Conservation (phyloP, 1,140 invertebrate species). For the Lasioglossum albipes region DNA sequence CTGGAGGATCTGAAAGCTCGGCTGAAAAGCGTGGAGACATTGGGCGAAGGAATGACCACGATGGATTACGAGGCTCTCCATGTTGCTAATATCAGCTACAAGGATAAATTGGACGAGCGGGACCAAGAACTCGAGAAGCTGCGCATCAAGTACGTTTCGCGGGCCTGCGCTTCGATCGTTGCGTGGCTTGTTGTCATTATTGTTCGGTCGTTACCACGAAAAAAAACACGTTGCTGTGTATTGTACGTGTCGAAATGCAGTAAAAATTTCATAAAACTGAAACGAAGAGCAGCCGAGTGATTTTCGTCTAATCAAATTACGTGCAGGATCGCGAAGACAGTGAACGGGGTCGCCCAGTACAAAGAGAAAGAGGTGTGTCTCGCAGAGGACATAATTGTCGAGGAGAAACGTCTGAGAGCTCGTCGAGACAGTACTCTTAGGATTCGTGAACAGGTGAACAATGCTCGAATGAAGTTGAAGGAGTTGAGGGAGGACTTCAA, state of each 20-base stretch:
- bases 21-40: slow-evolving; percentile 47
- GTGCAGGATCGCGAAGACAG: slow-evolving; percentile 51
- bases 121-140: slow-evolving; percentile 63
- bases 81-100: slow-evolving; percentile 38
- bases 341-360: slow-evolving; percentile 54
- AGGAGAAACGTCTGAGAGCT: slow-evolving; percentile 34
- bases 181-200: too few species aligned
- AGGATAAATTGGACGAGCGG: slow-evolving; percentile 61
- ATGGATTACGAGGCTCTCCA: slow-evolving; percentile 60
- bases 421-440: not conserved
- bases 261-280: too few species aligned
- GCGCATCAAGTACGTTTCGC: slow-evolving; percentile 47
- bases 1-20: slow-evolving; percentile 42
- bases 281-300: too few species aligned
- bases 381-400: slow-evolving; percentile 41
- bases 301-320: not conserved
- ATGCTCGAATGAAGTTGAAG: slow-evolving; percentile 31
- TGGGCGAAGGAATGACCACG: slow-evolving; percentile 62
- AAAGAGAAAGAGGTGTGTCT: slow-evolving; percentile 58
- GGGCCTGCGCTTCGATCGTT: too few species aligned
- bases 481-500: slow-evolving; percentile 34
- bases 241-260: too few species aligned
- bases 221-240: too few species aligned
- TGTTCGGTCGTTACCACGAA: too few species aligned
- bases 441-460: slow-evolving; percentile 45